phyloP scores from a whole-genome alignment of 37 sponge, comb jelly and placozoan species.

The Diacarnus erythraeanus region DNA sequence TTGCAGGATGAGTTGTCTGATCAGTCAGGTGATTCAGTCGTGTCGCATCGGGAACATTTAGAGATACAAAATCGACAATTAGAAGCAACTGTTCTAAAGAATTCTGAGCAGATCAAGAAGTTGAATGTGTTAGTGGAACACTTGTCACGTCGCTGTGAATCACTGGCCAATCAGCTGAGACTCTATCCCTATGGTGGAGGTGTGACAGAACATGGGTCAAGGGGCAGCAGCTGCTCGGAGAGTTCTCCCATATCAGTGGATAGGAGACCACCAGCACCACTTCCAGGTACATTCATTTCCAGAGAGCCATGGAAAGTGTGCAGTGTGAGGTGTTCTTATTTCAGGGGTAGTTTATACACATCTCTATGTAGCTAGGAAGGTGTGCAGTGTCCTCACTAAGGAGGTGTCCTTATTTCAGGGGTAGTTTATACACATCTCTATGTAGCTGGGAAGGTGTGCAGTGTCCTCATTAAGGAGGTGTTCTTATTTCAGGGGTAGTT shows the following conservation, averaged over 20 bases:
- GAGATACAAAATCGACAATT: slow-evolving; percentile 7
- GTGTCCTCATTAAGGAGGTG: too few species aligned
- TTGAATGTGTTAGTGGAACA: slow-evolving; percentile 8
- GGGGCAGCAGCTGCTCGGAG: neutral
- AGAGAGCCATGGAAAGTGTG: neutral
- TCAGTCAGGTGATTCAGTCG: slow-evolving; percentile 4
- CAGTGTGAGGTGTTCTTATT: too few species aligned
- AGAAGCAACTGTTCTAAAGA: neutral
- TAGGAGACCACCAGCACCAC: slow-evolving; percentile 13
- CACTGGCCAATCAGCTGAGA: slow-evolving; percentile 26
- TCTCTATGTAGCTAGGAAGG: too few species aligned
- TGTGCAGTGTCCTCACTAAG: too few species aligned
- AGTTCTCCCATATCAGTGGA: neutral
- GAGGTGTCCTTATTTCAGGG: too few species aligned
- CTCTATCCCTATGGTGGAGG: neutral
- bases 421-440: too few species aligned
- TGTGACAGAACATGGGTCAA: neutral
- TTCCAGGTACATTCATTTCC: neutral
- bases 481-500: too few species aligned
- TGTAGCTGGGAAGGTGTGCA: too few species aligned
- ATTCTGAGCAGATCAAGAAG: slow-evolving; percentile 8
- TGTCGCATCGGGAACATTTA: neutral
- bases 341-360: too few species aligned
- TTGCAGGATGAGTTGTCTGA: slow-evolving; percentile 7
- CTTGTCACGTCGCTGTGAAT: slow-evolving; percentile 5